Evolutionary conservation across 2,888 invertebrate species (phyloP).

Genomic region (Xanthorhoe designata): DNA sequence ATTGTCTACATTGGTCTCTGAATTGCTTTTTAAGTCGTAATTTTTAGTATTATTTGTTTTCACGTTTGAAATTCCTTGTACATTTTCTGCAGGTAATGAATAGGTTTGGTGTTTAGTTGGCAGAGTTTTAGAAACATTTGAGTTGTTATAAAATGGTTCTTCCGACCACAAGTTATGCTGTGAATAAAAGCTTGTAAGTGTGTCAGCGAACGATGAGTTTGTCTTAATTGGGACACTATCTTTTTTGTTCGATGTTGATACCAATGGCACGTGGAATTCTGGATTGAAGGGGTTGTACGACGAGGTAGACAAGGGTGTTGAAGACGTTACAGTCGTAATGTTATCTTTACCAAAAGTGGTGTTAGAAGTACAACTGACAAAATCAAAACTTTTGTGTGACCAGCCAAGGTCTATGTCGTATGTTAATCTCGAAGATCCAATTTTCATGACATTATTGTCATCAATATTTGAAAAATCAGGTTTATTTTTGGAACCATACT

Average conservation of each 20-base stretch:
- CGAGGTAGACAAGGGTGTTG: constrained; percentile 68
- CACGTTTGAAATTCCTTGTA: constrained; percentile 55
- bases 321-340: constrained; percentile 61
- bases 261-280: constrained; percentile 77
- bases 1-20: constrained; percentile 54
- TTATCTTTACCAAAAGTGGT: constrained; percentile 73
- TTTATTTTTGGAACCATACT: constrained; percentile 76
- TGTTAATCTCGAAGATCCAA: constrained; percentile 76
- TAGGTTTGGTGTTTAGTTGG: constrained; percentile 70
- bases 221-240: constrained; percentile 64
- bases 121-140: constrained; percentile 64
- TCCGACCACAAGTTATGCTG: constrained; percentile 79
- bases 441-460: constrained; percentile 77
- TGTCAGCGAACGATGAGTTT: constrained; percentile 69
- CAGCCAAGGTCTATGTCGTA: constrained; percentile 81
- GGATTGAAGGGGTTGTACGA: constrained; percentile 81
- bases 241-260: constrained; percentile 69
- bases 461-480: constrained; percentile 73
- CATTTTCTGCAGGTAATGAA: constrained; percentile 57
- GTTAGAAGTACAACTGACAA: constrained; percentile 72
- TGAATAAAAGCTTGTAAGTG: constrained; percentile 77
- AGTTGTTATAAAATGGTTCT: constrained; percentile 76
- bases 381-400: constrained; percentile 81
- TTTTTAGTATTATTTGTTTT: constrained; percentile 64
- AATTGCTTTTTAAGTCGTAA: constrained; percentile 63